Conservation (phyloP, 2,888 invertebrate species). For the Lycocerus yunnanus region DNA sequence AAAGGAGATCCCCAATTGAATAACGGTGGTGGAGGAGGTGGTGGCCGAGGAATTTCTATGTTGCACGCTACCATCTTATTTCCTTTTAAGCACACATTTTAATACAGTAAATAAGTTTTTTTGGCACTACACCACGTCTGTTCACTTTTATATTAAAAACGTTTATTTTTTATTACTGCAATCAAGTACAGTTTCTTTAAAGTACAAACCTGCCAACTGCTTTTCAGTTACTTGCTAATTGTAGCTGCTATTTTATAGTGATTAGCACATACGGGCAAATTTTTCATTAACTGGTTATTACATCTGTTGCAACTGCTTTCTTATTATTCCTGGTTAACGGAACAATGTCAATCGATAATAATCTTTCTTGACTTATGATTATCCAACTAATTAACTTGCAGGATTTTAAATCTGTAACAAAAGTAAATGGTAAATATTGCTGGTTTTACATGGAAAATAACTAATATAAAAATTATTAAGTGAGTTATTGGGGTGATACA, state of each 20-base stretch:
- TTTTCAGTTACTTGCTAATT: constrained; percentile 1
- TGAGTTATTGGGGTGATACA: background rate
- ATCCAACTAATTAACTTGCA: background rate
- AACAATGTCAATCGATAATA: background rate
- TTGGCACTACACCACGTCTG: background rate
- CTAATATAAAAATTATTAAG: background rate
- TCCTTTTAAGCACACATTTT: background rate
- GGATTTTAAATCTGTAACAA: background rate
- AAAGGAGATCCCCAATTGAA: background rate
- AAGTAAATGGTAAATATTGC: background rate
- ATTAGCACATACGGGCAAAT: background rate
- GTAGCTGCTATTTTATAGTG: background rate
- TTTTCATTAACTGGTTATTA: background rate
- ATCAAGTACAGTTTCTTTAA: background rate
- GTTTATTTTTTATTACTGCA: background rate
- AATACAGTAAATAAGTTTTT: background rate
- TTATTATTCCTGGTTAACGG: background rate
- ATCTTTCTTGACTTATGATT: background rate
- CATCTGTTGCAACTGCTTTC: background rate
- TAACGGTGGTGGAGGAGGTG: constrained; percentile 40
- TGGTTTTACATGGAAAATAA: background rate
- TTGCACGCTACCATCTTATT: constrained; percentile 36
- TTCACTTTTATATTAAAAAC: background rate
- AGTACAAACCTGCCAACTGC: background rate
- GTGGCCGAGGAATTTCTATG: constrained; percentile 52